phyloP scores from a whole-genome alignment of 1,140 invertebrate species.

The Pinna nobilis region DNA sequence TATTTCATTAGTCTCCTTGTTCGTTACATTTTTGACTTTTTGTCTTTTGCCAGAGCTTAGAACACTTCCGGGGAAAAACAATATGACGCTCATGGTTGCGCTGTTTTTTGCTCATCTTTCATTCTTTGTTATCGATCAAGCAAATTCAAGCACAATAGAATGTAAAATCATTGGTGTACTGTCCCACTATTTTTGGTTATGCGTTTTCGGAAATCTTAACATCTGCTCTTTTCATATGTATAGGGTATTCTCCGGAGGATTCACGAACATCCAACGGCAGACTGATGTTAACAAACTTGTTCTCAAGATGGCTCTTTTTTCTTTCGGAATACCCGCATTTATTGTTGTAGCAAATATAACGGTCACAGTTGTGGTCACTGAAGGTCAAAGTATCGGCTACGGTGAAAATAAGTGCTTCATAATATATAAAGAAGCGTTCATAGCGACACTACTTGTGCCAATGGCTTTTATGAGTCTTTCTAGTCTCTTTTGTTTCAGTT shows the following conservation, averaged over 20 bases:
- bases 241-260: constrained; percentile 75
- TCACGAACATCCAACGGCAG: not conserved
- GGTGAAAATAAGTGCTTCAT: constrained; percentile 16
- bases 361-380: not conserved
- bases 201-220: constrained; percentile 95
- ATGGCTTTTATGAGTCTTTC: not conserved
- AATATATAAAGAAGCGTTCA: not conserved
- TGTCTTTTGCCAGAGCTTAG: constrained; percentile 36
- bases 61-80: constrained; percentile 53
- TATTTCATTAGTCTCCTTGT: constrained; percentile 46
- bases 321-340: constrained; percentile 3
- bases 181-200: constrained; percentile 93
- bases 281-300: not conserved
- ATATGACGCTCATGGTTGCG: constrained; percentile 44
- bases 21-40: constrained; percentile 46
- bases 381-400: not conserved
- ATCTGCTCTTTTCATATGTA: constrained; percentile 84
- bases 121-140: not conserved
- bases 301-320: not conserved
- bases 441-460: constrained; percentile 18
- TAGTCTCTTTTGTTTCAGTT: constrained; percentile 15
- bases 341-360: constrained; percentile 7
- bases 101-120: constrained; percentile 48
- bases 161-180: constrained; percentile 80
- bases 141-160: constrained; percentile 20